These are phyloP conservation scores for Sycophila sp. DNA, from an alignment of 1,140 invertebrate species.

Conservation along the genomic window DNA sequence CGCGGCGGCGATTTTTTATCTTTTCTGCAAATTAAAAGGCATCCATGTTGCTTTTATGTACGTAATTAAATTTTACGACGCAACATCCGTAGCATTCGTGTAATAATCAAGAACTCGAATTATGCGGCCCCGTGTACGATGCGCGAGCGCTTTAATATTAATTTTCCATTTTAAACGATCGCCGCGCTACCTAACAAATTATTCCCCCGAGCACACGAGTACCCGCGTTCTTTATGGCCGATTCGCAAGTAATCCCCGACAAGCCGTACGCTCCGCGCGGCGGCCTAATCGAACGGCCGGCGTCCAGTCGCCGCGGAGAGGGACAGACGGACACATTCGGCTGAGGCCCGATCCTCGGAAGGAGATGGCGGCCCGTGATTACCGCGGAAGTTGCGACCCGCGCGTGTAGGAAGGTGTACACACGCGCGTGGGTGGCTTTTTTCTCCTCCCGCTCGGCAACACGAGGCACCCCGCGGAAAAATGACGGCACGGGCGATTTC, in stretches of 20 bases:
- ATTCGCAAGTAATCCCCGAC: slow-evolving; percentile 1
- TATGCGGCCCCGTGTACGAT: too few relatives aligned
- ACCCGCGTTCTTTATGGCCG: background rate
- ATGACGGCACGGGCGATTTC: background rate
- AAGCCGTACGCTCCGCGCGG: too few relatives aligned
- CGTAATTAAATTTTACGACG: slow-evolving; percentile 3
- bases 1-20: too few relatives aligned
- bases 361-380: too few relatives aligned
- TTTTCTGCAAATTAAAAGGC: too few relatives aligned
- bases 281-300: too few relatives aligned
- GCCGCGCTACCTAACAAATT: too few relatives aligned
- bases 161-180: background rate
- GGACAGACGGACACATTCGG: too few relatives aligned
- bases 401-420: background rate
- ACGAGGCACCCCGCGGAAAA: background rate
- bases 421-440: background rate
- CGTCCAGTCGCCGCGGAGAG: too few relatives aligned
- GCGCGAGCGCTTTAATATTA: background rate
- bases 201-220: too few relatives aligned
- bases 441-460: too few relatives aligned
- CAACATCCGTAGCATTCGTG: background rate
- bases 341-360: too few relatives aligned
- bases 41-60: background rate
- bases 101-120: background rate
- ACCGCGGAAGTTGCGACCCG: background rate